phyloP scores from a whole-genome alignment of 2,888 invertebrate species.

The Lepidonotus clava region DNA sequence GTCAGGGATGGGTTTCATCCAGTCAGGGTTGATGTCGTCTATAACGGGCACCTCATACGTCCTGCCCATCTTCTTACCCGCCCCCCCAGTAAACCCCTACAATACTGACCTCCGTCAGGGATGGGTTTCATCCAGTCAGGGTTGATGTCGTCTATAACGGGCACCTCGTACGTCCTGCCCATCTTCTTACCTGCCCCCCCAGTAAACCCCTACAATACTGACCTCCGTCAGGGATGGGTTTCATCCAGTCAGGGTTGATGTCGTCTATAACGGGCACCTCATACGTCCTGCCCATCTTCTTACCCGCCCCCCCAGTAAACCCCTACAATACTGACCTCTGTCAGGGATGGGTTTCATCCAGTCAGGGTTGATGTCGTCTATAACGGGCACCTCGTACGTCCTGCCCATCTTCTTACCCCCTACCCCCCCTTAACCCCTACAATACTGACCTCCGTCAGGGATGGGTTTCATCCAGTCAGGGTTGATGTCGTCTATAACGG shows the following conservation, averaged over 20 bases:
- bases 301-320: no score
- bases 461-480: conserved; percentile 62
- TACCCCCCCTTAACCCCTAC: no score
- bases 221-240: no score
- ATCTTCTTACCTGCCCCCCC: neutral
- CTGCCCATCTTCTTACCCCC: neutral
- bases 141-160: conserved; percentile 60
- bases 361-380: conserved; percentile 62
- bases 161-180: neutral
- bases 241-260: no score
- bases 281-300: no score
- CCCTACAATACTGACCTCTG: conserved; percentile 56
- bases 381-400: neutral
- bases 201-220: no score
- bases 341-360: conserved; percentile 64
- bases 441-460: conserved; percentile 60
- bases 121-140: conserved; percentile 62
- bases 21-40: no score
- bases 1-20: no score
- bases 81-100: no score
- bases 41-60: no score
- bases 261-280: no score
- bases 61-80: no score
- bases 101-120: conserved; percentile 60
- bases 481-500: conserved; percentile 60